phyloP scores from a whole-genome alignment of 2,797 vertebrate genomes.

The Phrynocephalus vlangalii region DNA sequence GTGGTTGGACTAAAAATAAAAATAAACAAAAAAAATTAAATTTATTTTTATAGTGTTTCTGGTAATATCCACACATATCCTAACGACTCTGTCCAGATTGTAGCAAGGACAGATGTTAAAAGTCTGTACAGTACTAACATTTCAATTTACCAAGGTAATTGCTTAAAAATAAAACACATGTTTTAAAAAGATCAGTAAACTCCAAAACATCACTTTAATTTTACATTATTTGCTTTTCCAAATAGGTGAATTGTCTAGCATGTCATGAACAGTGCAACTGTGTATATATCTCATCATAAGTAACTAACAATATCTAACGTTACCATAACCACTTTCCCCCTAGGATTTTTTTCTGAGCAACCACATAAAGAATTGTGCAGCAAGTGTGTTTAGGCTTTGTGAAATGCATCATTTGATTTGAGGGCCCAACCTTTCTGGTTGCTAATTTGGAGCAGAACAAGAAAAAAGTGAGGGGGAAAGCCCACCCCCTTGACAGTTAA shows the following conservation, averaged over 20 bases:
- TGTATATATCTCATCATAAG: neutral
- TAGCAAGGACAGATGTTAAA: neutral
- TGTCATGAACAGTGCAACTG: neutral
- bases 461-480: neutral
- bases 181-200: neutral
- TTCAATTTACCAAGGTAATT: neutral
- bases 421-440: neutral
- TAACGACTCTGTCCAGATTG: neutral
- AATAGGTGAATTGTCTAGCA: neutral
- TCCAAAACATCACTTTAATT: neutral
- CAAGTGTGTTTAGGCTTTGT: neutral
- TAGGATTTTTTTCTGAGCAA: neutral
- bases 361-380: neutral
- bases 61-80: neutral
- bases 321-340: neutral
- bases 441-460: neutral
- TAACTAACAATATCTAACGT: neutral
- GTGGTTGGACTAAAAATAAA: neutral
- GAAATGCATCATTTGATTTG: neutral
- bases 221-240: neutral
- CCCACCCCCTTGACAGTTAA: too few species aligned
- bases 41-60: neutral
- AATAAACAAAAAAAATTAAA: too few species aligned
- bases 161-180: neutral
- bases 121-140: too few species aligned